phyloP scores from a whole-genome alignment of 2,888 invertebrate species.

The Andrena bucephala region DNA sequence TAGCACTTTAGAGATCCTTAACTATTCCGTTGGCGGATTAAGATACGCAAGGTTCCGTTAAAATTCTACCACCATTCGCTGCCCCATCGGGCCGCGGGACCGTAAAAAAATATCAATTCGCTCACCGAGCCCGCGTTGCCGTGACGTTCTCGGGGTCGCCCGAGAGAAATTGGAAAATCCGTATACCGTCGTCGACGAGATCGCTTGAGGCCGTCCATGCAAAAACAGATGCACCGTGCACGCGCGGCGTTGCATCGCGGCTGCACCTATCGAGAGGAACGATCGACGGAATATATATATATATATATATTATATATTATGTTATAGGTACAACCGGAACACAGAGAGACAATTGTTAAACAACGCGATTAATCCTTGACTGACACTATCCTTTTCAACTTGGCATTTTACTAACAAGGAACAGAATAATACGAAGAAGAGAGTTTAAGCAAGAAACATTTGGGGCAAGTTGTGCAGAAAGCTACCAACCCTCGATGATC shows the following conservation, averaged over 20 bases:
- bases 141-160: not conserved
- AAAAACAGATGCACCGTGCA: constrained; percentile 38
- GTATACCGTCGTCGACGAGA: constrained; percentile 62
- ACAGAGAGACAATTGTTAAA: constrained; percentile 74
- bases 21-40: constrained; percentile 23
- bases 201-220: constrained; percentile 33
- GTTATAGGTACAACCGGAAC: constrained; percentile 69
- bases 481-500: no score
- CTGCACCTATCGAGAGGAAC: constrained; percentile 67
- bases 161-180: constrained; percentile 45
- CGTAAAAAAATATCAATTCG: constrained; percentile 56
- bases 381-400: constrained; percentile 23
- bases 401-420: no score
- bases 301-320: constrained; percentile 55
- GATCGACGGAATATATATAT: constrained; percentile 65
- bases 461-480: no score
- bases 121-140: not conserved
- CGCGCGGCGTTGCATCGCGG: constrained; percentile 48
- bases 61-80: constrained; percentile 38
- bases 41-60: constrained; percentile 25
- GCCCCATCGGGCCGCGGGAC: constrained; percentile 25
- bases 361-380: constrained; percentile 61
- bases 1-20: constrained; percentile 28
- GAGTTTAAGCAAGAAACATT: no score
- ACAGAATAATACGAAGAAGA: no score